Conservation (phyloP, 1,140 invertebrate genomes). For the Hyposmocoma kahamanoa region DNA sequence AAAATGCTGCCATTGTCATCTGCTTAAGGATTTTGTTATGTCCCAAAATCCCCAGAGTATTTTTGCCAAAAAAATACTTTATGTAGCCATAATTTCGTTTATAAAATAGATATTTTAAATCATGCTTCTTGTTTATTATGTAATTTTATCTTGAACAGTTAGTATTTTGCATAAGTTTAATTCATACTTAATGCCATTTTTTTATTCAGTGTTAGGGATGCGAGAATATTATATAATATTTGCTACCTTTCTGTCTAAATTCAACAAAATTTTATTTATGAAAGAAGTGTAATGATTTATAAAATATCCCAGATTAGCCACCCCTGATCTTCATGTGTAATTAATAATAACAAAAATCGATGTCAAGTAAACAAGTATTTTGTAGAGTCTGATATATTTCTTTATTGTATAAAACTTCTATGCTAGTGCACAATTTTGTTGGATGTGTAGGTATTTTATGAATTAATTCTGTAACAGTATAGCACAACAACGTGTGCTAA, state of each 20-base stretch:
- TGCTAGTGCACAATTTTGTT: conserved; percentile 53
- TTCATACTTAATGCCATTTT: no score
- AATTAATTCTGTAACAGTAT: conserved; percentile 48
- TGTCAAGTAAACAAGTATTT: no score
- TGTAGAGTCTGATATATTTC: conserved; percentile 1
- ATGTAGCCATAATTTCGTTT: not conserved
- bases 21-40: conserved; percentile 9
- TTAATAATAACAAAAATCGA: no score
- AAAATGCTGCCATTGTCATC: conserved; percentile 26
- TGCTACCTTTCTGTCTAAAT: no score
- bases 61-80: conserved; percentile 23
- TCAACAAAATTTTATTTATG: no score
- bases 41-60: not conserved
- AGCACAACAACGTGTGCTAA: conserved; percentile 51
- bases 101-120: not conserved
- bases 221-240: no score
- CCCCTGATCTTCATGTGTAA: no score
- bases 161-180: no score
- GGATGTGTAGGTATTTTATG: conserved; percentile 40
- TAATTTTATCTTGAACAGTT: no score
- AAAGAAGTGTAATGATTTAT: no score
- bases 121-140: conserved; percentile 11
- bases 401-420: conserved; percentile 13
- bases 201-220: no score
- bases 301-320: no score